Evolutionary conservation across 2,888 invertebrate genomes (phyloP).

Genomic region (Parasteatoda lunata): DNA sequence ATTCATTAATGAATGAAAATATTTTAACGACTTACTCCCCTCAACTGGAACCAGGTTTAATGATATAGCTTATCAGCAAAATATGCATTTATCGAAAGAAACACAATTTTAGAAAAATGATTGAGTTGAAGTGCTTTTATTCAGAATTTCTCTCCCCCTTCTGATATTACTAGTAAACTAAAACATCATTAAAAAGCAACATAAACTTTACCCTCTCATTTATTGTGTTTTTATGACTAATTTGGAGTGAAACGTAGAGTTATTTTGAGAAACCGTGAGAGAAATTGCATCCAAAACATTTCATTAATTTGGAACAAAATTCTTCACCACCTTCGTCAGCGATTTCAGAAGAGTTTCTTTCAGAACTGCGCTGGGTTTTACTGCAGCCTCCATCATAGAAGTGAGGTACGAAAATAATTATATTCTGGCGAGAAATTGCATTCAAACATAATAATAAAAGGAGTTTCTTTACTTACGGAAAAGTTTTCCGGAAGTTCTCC

Average conservation of each 20-base stretch:
- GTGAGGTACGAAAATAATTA: constrained; percentile 31
- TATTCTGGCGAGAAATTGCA: constrained; percentile 14
- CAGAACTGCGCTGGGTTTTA: constrained; percentile 7
- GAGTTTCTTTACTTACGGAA: neutral
- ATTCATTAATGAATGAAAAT: no score
- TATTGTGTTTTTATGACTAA: constrained; percentile 48
- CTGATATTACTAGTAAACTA: no score
- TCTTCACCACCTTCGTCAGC: constrained; percentile 10
- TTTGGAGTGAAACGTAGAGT: constrained; percentile 33
- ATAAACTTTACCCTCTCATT: constrained; percentile 7
- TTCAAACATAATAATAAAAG: constrained; percentile 37
- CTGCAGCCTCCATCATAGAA: constrained; percentile 33
- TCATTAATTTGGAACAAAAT: constrained; percentile 39
- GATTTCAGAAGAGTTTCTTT: neutral
- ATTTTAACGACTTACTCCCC: no score
- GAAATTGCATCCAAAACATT: constrained; percentile 24
- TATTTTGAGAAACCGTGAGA: constrained; percentile 19
- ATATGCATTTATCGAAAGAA: no score
- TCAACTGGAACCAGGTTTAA: no score
- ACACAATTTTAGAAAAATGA: no score
- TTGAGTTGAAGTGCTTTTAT: no score
- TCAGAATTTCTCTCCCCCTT: no score
- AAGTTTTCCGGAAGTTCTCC: neutral
- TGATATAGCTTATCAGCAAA: no score
- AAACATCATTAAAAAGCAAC: neutral